These are phyloP conservation scores for Vicugna pacos DNA, from an alignment of 2,113 vertebrate genomes.

Conservation along the genomic window DNA sequence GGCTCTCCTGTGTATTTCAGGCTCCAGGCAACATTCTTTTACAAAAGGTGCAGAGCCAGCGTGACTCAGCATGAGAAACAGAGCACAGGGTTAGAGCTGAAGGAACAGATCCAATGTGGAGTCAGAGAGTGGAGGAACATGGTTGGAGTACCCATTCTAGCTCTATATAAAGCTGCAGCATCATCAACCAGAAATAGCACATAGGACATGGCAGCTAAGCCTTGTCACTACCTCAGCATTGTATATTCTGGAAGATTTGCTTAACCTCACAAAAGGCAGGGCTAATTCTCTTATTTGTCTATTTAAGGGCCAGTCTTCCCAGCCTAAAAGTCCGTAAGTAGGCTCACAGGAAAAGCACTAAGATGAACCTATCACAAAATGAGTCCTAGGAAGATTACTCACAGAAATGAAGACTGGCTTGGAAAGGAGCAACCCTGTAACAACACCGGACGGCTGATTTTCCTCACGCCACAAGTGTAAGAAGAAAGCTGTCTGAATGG, in stretches of 20 bases:
- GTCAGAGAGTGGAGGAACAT: neutral
- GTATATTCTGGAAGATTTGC: neutral
- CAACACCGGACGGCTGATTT: neutral
- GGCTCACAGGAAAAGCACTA: constrained; percentile 39
- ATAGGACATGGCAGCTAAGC: constrained; percentile 42
- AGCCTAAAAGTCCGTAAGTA: constrained; percentile 15
- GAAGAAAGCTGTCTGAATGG: neutral
- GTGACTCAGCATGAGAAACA: too few relatives aligned
- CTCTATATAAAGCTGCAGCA: constrained; percentile 30
- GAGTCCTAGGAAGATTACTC: constrained; percentile 11
- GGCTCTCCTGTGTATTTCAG: too few relatives aligned
- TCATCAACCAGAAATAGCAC: constrained; percentile 45
- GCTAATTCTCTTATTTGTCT: constrained; percentile 36
- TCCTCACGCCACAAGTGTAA: neutral
- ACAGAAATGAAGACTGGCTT: neutral
- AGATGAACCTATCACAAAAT: neutral
- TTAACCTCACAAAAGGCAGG: constrained; percentile 38
- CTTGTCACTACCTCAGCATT: neutral
- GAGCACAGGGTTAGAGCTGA: too few relatives aligned
- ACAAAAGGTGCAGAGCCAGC: too few relatives aligned
- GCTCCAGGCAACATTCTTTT: too few relatives aligned
- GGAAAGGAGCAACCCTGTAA: neutral
- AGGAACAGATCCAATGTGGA: too few relatives aligned
- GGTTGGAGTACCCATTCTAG: neutral
- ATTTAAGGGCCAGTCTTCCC: constrained; percentile 26